These are phyloP conservation scores for Atrichornis clamosus DNA, from an alignment of 2,113 vertebrate genomes.

Conservation along the genomic window DNA sequence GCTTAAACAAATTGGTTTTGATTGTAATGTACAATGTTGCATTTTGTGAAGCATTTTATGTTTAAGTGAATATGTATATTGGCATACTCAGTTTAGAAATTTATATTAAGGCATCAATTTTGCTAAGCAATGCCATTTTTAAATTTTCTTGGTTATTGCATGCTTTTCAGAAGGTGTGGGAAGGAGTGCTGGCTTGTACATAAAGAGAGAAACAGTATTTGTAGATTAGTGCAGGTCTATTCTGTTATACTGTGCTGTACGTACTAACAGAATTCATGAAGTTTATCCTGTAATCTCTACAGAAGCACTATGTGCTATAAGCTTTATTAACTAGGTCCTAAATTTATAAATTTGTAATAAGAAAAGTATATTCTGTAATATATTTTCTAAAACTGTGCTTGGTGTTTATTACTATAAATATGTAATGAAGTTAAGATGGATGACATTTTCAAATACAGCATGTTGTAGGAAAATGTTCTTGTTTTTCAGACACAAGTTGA, in stretches of 20 bases:
- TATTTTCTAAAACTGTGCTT: background rate
- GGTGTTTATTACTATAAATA: conserved; percentile 6
- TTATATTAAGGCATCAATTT: background rate
- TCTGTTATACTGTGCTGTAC: background rate
- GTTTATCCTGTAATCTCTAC: background rate
- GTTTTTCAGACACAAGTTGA: background rate
- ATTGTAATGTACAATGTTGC: background rate
- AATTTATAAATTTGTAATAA: conserved; percentile 16
- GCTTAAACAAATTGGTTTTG: background rate
- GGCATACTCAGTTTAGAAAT: background rate
- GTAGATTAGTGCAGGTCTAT: background rate
- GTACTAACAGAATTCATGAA: background rate
- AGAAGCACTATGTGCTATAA: background rate
- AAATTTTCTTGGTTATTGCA: background rate
- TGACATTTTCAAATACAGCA: background rate
- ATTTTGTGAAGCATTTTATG: background rate
- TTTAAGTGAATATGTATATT: background rate
- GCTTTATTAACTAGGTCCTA: background rate
- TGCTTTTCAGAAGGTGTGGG: background rate
- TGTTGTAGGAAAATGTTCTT: background rate
- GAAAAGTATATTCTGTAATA: background rate
- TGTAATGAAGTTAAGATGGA: background rate
- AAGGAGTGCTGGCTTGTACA: background rate
- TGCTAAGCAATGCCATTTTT: background rate
- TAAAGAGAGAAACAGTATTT: background rate